Conservation (phyloP, 2,113 vertebrate species). For the Anarrhichthys ocellatus region DNA sequence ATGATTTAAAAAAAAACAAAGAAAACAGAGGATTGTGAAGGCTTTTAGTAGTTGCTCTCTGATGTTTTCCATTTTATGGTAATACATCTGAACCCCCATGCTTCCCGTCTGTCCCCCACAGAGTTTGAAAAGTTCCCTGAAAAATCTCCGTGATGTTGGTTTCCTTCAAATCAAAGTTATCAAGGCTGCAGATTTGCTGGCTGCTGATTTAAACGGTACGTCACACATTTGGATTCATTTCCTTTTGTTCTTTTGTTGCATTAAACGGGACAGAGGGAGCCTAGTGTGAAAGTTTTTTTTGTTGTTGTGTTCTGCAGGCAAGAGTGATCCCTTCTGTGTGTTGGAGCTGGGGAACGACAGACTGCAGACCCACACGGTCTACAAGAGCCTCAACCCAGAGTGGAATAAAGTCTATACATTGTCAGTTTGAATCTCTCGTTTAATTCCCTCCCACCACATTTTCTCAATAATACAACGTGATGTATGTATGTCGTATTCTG, state of each 20-base stretch:
- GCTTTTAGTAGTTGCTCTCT: not conserved
- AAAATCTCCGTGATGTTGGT: conserved; percentile 88
- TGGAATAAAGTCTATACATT: conserved; percentile 98
- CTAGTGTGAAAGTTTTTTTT: conserved; percentile 15
- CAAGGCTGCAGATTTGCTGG: conserved; percentile 89
- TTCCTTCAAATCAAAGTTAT: conserved; percentile 96
- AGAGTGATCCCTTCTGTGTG: conserved; percentile 97
- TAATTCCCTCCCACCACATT: not conserved
- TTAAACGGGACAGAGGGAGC: not conserved
- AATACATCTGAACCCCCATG: not conserved
- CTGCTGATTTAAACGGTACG: conserved; percentile 97
- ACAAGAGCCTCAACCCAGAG: conserved; percentile 95
- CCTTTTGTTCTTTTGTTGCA: not conserved
- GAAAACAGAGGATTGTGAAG: not conserved
- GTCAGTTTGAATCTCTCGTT: conserved; percentile 83
- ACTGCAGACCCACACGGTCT: conserved; percentile 93
- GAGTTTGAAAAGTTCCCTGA: conserved; percentile 87
- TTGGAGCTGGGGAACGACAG: conserved; percentile 93
- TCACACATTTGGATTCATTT: not conserved
- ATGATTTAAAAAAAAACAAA: not conserved
- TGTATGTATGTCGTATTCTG: not conserved
- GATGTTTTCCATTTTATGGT: not conserved
- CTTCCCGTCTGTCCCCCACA: conserved; percentile 64
- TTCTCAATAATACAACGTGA: not conserved
- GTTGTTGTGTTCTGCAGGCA: conserved; percentile 84